Conservation (phyloP, 2,797 vertebrate genomes). For the Urophycis tenuis region DNA sequence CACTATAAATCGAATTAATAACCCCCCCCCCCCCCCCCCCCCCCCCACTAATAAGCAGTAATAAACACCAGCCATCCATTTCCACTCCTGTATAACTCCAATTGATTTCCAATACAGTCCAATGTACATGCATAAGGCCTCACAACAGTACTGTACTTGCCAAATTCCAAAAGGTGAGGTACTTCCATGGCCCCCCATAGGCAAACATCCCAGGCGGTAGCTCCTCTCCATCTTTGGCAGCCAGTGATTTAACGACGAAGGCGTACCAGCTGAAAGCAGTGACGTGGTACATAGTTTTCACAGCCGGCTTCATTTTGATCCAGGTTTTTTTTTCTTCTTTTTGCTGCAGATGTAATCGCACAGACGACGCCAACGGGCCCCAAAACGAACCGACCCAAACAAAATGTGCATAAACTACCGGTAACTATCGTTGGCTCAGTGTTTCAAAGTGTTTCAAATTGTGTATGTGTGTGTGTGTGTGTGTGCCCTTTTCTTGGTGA, state of each 20-base stretch:
- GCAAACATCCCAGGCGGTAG: constrained; percentile 66
- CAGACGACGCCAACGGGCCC: too few species aligned
- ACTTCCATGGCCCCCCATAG: constrained; percentile 85
- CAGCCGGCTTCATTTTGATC: background rate
- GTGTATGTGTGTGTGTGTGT: too few species aligned
- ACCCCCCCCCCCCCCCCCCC: too few species aligned
- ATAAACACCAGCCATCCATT: background rate
- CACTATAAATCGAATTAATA: too few species aligned
- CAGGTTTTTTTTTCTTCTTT: background rate
- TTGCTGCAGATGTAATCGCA: too few species aligned
- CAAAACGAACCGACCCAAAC: background rate
- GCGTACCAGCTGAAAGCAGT: constrained; percentile 76
- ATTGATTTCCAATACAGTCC: background rate
- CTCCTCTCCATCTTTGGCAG: constrained; percentile 45
- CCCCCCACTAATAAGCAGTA: too few species aligned
- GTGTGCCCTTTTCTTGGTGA: constrained; percentile 15
- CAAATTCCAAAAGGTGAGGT: constrained; percentile 86
- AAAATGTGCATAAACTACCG: background rate
- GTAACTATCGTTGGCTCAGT: background rate
- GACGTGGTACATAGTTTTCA: constrained; percentile 67
- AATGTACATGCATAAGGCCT: background rate
- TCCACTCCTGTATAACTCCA: background rate
- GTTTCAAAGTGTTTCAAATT: background rate
- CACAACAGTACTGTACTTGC: constrained; percentile 62
- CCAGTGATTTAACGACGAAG: constrained; percentile 57